A percentile compares a stretch with the other conserved stretches of the same genome.
Conservation (phyloP, 1,140 invertebrate genomes). For the Oedothorax gibbosus region DNA sequence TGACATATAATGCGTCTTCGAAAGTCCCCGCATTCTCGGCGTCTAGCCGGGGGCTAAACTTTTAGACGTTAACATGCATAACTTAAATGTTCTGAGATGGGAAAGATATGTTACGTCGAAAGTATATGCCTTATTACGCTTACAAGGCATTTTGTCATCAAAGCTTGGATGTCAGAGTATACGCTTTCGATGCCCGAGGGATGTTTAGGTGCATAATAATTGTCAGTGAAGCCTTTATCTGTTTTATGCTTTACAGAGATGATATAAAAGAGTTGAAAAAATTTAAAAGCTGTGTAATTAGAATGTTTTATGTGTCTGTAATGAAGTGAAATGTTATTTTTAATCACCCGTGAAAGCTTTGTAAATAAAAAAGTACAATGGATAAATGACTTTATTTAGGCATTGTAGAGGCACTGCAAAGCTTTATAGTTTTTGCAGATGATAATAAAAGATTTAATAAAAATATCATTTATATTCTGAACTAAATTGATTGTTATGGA, state of each 20-base stretch:
- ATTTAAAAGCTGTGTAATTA: no score
- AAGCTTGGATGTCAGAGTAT: not conserved
- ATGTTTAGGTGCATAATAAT: not conserved
- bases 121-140: not conserved
- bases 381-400: no score
- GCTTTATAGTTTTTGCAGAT: no score
- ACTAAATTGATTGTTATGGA: no score
- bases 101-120: slow-evolving; percentile 5
- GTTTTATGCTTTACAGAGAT: not conserved
- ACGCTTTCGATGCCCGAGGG: not conserved
- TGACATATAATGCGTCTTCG: slow-evolving; percentile 1
- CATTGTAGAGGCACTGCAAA: no score
- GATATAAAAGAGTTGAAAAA: no score
- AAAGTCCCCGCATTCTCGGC: not conserved
- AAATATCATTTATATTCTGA: no score
- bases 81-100: slow-evolving; percentile 3
- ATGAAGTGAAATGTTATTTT: no score
- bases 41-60: not conserved
- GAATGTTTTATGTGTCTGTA: no score
- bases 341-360: no score
- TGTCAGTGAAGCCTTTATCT: not conserved
- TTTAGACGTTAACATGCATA: not conserved
- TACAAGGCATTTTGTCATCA: not conserved
- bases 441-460: no score
- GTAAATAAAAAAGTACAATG: no score